phyloP scores from a whole-genome alignment of 1,140 invertebrate genomes.

The Drosophila tsacasi region DNA sequence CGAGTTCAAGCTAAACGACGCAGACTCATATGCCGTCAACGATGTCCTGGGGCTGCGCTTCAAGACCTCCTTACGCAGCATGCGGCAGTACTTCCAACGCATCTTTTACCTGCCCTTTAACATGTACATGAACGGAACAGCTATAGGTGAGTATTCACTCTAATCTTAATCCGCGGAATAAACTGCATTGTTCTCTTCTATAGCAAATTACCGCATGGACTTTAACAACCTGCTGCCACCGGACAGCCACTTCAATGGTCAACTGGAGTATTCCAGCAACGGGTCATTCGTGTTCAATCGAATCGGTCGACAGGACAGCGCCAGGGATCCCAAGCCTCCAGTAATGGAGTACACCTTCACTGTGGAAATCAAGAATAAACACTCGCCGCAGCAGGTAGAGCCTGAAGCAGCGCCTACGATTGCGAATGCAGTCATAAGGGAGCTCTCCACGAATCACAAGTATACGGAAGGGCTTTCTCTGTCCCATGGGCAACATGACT shows the following conservation, averaged over 20 bases:
- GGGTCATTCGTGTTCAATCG: slow-evolving; percentile 66
- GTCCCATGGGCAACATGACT: not conserved
- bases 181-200: not conserved
- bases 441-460: slow-evolving; percentile 22
- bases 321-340: slow-evolving; percentile 57
- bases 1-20: slow-evolving; percentile 60
- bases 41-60: slow-evolving; percentile 72
- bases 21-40: slow-evolving; percentile 63
- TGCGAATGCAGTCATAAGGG: slow-evolving; percentile 29
- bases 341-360: slow-evolving; percentile 65
- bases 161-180: not conserved
- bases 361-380: slow-evolving; percentile 56
- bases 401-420: slow-evolving; percentile 5
- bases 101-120: slow-evolving; percentile 79
- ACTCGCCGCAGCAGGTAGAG: slow-evolving; percentile 13
- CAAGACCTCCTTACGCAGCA: slow-evolving; percentile 67
- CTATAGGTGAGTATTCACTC: slow-evolving; percentile 51
- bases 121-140: slow-evolving; percentile 66
- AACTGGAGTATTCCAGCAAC: slow-evolving; percentile 29
- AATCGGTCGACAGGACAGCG: slow-evolving; percentile 53
- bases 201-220: slow-evolving; percentile 75
- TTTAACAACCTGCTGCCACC: slow-evolving; percentile 61
- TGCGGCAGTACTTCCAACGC: slow-evolving; percentile 74
- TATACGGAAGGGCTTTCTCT: not conserved
- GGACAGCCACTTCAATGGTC: slow-evolving; percentile 51